These are phyloP conservation scores for Falco rusticolus DNA, from an alignment of 2,797 vertebrate genomes.

Conservation along the genomic window DNA sequence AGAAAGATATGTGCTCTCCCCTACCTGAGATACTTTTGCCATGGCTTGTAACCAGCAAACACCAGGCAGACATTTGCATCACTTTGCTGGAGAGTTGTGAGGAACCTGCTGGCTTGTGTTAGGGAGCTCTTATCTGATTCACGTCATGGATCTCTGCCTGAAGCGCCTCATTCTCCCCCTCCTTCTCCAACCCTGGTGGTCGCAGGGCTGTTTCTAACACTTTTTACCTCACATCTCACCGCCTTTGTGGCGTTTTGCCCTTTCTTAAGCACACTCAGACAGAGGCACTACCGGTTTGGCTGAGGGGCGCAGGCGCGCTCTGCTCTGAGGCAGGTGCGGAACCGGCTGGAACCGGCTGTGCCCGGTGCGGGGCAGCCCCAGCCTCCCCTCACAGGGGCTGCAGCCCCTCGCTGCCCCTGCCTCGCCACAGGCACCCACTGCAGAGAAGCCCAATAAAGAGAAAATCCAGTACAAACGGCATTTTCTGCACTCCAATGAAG, in stretches of 20 bases:
- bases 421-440: accelerated
- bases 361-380: too few relatives aligned
- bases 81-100: not conserved
- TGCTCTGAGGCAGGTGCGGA: not conserved
- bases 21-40: not conserved
- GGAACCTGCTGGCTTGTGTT: not conserved
- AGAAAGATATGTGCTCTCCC: not conserved
- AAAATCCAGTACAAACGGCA: not conserved
- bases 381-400: not conserved
- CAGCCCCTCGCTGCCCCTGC: accelerated
- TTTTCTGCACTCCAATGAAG: too few relatives aligned
- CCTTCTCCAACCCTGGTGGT: not conserved
- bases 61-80: not conserved
- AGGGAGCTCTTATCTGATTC: not conserved
- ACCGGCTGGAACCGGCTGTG: too few relatives aligned
- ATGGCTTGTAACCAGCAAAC: not conserved
- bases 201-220: too few relatives aligned
- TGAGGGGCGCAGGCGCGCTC: too few relatives aligned
- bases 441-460: accelerated
- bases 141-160: too few relatives aligned
- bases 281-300: too few relatives aligned
- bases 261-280: accelerated
- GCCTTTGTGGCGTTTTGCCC: accelerated
- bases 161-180: accelerated
- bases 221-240: not conserved